Percentiles rank a stretch among this genome's conserved stretches.
These are phyloP conservation scores for Polydrusus cervinus DNA, from an alignment of 2,888 invertebrate species.

Conservation along the genomic window DNA sequence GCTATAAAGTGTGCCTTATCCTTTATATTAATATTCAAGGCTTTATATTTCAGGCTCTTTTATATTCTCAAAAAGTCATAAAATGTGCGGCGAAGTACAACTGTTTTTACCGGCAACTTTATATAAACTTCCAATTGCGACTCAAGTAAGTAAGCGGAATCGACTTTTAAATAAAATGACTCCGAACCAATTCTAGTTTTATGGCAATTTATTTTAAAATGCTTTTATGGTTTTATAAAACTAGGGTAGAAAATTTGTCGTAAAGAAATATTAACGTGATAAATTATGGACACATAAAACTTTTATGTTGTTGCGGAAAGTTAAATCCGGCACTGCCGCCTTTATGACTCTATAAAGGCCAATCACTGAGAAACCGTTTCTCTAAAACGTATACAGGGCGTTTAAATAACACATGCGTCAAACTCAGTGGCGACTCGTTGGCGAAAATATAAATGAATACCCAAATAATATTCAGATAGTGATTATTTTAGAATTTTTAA, in stretches of 20 bases:
- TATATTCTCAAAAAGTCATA: slow-evolving; percentile 25
- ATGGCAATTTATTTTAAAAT: slow-evolving; percentile 46
- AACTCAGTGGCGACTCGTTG: no score
- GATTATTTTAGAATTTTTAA: no score
- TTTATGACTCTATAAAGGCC: not conserved
- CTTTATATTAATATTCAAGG: slow-evolving; percentile 17
- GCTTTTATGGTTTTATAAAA: slow-evolving; percentile 26
- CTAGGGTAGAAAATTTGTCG: slow-evolving; percentile 16
- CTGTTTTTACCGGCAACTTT: slow-evolving; percentile 41
- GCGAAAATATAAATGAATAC: no score
- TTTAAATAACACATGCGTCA: no score
- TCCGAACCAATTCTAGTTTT: slow-evolving; percentile 44
- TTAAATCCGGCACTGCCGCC: not conserved
- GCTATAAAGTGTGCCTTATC: no score
- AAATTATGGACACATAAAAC: slow-evolving; percentile 9
- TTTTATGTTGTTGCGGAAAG: slow-evolving; percentile 4
- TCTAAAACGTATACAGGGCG: not conserved
- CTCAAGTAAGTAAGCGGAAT: slow-evolving; percentile 37
- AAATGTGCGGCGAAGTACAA: slow-evolving; percentile 31
- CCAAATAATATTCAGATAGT: no score
- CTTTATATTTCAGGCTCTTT: slow-evolving; percentile 9
- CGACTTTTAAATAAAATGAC: slow-evolving; percentile 47
- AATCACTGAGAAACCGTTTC: not conserved
- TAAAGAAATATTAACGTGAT: slow-evolving; percentile 16
- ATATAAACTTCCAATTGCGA: slow-evolving; percentile 43